Conservation (phyloP, 1,140 invertebrate species). For the Lithobius niger region DNA sequence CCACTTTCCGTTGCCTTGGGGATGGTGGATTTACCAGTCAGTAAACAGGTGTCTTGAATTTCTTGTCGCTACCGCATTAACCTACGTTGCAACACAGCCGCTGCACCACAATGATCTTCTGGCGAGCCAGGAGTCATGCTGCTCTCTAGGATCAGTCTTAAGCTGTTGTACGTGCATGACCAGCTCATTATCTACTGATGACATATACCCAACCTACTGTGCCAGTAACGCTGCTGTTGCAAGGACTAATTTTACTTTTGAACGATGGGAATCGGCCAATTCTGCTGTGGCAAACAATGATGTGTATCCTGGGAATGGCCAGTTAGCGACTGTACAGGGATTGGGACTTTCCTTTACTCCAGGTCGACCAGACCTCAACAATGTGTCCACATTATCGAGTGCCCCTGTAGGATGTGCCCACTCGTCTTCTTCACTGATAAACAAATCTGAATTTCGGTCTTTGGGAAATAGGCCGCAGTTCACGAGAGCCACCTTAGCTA, state of each 20-base stretch:
- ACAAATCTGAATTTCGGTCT: neutral
- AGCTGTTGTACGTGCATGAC: conserved; percentile 15
- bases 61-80: neutral
- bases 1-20: conserved; percentile 6
- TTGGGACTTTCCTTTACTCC: too few species aligned
- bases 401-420: neutral
- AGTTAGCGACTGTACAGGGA: too few species aligned
- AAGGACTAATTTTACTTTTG: conserved; percentile 1
- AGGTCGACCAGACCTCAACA: neutral
- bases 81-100: neutral
- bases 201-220: conserved; percentile 64
- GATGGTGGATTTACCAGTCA: neutral
- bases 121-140: conserved; percentile 12
- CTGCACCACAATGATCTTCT: neutral
- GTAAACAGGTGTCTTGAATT: neutral
- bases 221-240: conserved; percentile 63
- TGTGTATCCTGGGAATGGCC: too few species aligned
- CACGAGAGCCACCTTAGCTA: neutral
- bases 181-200: conserved; percentile 36
- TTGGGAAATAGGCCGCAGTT: neutral
- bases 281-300: too few species aligned
- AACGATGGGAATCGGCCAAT: neutral
- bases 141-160: conserved; percentile 11
- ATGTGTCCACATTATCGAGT: neutral
- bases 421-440: neutral